Evolutionary conservation across 1,140 invertebrate species (phyloP).

Genomic region (Drosophila rufa): DNA sequence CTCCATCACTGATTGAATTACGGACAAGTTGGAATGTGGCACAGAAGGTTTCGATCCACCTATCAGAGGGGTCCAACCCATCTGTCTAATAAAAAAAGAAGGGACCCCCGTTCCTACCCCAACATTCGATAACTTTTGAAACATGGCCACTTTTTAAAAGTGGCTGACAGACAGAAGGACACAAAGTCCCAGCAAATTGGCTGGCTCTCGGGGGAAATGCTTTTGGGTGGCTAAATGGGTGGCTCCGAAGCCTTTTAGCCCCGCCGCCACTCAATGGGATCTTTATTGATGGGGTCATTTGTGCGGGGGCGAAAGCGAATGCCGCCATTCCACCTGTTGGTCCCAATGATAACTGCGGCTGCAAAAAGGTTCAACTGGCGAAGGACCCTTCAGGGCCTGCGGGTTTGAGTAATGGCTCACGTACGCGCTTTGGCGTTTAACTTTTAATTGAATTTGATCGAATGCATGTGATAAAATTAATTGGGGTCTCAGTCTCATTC

Average conservation of each 20-base stretch:
- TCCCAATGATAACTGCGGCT: slow-evolving; percentile 34
- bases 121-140: slow-evolving; percentile 55
- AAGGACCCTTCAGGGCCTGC: slow-evolving; percentile 28
- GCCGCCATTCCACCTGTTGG: slow-evolving; percentile 52
- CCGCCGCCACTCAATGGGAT: slow-evolving; percentile 52
- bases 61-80: neutral
- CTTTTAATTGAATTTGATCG: slow-evolving; percentile 83
- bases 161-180: slow-evolving; percentile 57
- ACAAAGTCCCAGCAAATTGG: slow-evolving; percentile 69
- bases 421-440: slow-evolving; percentile 66
- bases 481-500: slow-evolving; percentile 34
- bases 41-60: slow-evolving; percentile 54
- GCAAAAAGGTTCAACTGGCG: slow-evolving; percentile 46
- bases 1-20: slow-evolving; percentile 77
- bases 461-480: slow-evolving; percentile 82
- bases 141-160: slow-evolving; percentile 63
- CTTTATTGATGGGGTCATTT: slow-evolving; percentile 71
- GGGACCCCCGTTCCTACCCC: neutral
- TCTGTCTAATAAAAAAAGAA: neutral
- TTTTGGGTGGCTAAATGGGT: slow-evolving; percentile 18
- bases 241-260: slow-evolving; percentile 38
- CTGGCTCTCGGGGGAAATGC: slow-evolving; percentile 55
- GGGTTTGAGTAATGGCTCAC: slow-evolving; percentile 71
- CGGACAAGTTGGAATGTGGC: slow-evolving; percentile 51
- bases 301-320: slow-evolving; percentile 27